A percentile compares a stretch with the other conserved stretches of the same genome.
phyloP scores from a whole-genome alignment of 2,888 invertebrate genomes.

The Lasioglossum malachurum region DNA sequence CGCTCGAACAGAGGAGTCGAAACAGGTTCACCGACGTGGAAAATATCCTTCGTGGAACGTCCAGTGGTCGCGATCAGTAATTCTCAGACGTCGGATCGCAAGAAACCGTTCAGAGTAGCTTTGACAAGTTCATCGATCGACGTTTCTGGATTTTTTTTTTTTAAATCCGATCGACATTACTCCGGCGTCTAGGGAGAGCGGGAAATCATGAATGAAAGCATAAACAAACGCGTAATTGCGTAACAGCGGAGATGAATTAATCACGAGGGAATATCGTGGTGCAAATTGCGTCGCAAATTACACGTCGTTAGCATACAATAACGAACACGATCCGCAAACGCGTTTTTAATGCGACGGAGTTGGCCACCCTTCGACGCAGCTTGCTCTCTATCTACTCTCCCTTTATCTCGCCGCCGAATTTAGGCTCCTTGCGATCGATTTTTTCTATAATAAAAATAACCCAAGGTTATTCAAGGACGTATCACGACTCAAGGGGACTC shows the following conservation, averaged over 20 bases:
- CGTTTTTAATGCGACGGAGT: constrained; percentile 24
- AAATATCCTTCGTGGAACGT: constrained; percentile 20
- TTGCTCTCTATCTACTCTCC: not conserved
- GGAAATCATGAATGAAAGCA: constrained; percentile 14
- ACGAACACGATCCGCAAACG: constrained; percentile 6
- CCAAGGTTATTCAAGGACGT: too few relatives aligned
- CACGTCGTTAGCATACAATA: constrained; percentile 45
- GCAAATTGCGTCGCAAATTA: constrained; percentile 29
- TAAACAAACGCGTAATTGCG: constrained; percentile 22
- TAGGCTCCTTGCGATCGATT: not conserved
- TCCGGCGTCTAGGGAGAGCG: not conserved
- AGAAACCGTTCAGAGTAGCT: not conserved
- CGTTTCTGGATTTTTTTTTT: not conserved
- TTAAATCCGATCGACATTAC: not conserved
- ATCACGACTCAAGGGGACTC: not conserved
- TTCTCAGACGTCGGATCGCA: not conserved
- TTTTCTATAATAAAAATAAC: not conserved
- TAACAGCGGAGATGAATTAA: constrained; percentile 32
- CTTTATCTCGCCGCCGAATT: not conserved
- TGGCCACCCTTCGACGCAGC: not conserved
- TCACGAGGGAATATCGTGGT: constrained; percentile 12
- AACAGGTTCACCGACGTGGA: constrained; percentile 10
- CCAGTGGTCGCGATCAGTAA: not conserved
- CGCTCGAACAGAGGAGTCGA: not conserved
- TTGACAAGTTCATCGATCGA: not conserved